Base-by-base conservation (phyloP, 2,113 vertebrate genomes). In the Sakesphorus luctuosus region DNA sequence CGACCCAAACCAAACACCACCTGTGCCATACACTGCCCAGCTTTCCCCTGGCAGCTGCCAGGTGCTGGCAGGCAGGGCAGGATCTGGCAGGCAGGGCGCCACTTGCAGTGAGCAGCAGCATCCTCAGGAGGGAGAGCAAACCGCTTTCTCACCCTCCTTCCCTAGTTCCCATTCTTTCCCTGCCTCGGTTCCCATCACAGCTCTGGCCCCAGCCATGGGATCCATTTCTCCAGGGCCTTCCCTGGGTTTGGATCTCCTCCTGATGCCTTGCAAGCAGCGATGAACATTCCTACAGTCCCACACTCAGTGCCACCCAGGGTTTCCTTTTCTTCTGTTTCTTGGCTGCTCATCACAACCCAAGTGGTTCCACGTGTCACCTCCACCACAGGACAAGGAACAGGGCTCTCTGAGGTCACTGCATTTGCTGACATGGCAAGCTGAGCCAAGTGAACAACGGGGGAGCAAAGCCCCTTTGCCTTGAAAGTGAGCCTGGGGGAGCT, bases 1-100 rank as follows among this genome's bases (percentile, higher is more conserved):
- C 38, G 84, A 95, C 98, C 98, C 98, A 98, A 98, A 95, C 95
- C 90, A 98, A 98, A 97, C 98, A 98, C 43, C 44, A 87, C 84
- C 93, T 95, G 17, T 86, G 96, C 98, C 98, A 94, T 43, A 85
- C 90, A 63, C 97, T 95, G 58, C 81, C 33, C 92, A 68, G 28
- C 33, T 55, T 85, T 56, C 63, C 24, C 3, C 63, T 40, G 59
- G 40, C 31, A 49, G 25, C 71, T 68, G 81, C 89, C 89, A 90
- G 85, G 80, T 73, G 74, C 90, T 78, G 95, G 79, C 80, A 89
- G 68, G 88, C 13, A 3, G 18, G 7, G 19, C 8, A 31, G 80
- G 50, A 43, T 43, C 40, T 43, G 40, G 40, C 40, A 43, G 40
- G 72, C 29, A 26, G 67, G 31, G 8, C 33, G 33, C 33, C 31